Percentiles rank a stretch among this genome's conserved stretches.
Conservation (phyloP, 2,888 invertebrate species). For the Platycheirus albimanus region DNA sequence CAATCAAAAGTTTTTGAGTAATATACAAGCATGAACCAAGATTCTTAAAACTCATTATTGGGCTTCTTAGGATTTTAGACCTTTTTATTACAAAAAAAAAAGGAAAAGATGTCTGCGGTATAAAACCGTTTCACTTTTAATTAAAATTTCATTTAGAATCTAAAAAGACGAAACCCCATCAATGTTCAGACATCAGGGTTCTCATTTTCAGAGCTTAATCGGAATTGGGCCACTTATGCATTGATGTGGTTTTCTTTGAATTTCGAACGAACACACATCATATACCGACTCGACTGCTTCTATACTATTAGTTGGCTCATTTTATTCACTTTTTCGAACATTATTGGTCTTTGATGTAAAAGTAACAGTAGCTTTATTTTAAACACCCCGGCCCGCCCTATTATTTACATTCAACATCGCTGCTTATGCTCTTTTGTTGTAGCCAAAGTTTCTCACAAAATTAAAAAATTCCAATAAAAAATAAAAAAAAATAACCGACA, state of each 20-base stretch:
- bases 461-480: constrained; percentile 3
- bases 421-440: neutral
- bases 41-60: too few species aligned
- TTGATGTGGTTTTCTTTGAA: constrained; percentile 35
- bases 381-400: too few species aligned
- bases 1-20: too few species aligned
- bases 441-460: constrained; percentile 3
- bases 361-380: too few species aligned
- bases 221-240: constrained; percentile 14
- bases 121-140: constrained; percentile 16
- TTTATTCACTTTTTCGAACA: neutral
- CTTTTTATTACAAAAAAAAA: neutral
- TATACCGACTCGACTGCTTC: neutral
- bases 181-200: neutral
- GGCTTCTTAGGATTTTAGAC: too few species aligned
- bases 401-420: too few species aligned
- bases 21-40: too few species aligned
- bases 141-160: constrained; percentile 16
- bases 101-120: neutral
- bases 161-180: neutral
- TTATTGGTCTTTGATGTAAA: constrained; percentile 1
- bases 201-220: neutral
- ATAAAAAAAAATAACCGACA: neutral
- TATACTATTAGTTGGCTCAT: too few species aligned
- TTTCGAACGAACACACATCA: neutral